phyloP scores from a whole-genome alignment of 2,888 invertebrate genomes.

The Parnassius apollo region DNA sequence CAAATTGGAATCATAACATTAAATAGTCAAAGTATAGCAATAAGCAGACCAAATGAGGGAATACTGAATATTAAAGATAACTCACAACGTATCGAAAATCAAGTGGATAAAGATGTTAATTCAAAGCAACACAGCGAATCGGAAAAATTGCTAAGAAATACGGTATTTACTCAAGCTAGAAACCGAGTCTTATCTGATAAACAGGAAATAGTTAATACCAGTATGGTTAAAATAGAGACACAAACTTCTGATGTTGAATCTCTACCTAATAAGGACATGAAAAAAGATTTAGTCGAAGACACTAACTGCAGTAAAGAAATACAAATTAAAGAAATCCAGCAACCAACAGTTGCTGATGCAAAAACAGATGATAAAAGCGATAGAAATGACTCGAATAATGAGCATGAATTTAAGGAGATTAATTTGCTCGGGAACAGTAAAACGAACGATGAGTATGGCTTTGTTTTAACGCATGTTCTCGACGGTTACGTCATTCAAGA shows the following conservation, averaged over 20 bases:
- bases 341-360: conserved; percentile 28
- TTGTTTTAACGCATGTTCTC: conserved; percentile 63
- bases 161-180: conserved; percentile 68
- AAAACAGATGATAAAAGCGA: conserved; percentile 32
- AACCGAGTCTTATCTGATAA: conserved; percentile 59
- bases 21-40: conserved; percentile 27
- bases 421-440: conserved; percentile 28
- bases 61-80: conserved; percentile 3
- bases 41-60: not conserved
- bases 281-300: conserved; percentile 15
- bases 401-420: conserved; percentile 29
- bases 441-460: conserved; percentile 41
- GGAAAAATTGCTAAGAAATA: conserved; percentile 66
- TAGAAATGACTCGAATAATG: conserved; percentile 35
- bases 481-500: conserved; percentile 75
- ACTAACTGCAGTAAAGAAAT: conserved; percentile 27
- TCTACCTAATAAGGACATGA: conserved; percentile 21
- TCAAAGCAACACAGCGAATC: conserved; percentile 38
- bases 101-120: conserved; percentile 13
- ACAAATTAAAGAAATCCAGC: conserved; percentile 27
- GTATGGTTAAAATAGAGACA: conserved; percentile 24
- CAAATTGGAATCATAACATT: conserved; percentile 27
- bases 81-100: conserved; percentile 23
- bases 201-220: conserved; percentile 31
- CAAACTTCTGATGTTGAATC: conserved; percentile 19